Conservation (phyloP, 1,140 invertebrate genomes). For the Zaprionus nigranus region DNA sequence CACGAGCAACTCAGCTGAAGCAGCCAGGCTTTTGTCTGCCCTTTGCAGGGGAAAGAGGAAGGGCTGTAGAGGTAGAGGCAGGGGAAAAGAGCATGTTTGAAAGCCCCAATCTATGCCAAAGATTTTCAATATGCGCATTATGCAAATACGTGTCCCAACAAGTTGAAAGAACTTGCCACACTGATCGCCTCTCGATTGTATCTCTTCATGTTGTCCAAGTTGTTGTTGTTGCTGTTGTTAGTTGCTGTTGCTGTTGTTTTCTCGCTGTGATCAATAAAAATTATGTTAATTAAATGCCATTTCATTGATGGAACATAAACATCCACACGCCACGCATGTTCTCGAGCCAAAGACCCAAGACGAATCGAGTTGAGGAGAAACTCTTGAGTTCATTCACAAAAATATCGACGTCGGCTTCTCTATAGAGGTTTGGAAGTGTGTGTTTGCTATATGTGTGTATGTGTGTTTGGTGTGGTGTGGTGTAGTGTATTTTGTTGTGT, state of each 20-base stretch:
- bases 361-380: constrained; percentile 50
- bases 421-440: background rate
- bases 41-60: constrained; percentile 4
- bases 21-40: constrained; percentile 40
- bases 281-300: constrained; percentile 82
- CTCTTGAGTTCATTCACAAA: constrained; percentile 79
- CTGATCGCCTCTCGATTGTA: constrained; percentile 46
- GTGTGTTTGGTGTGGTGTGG: constrained; percentile 24
- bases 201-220: constrained; percentile 12
- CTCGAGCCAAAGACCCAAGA: constrained; percentile 26
- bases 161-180: constrained; percentile 76
- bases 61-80: background rate
- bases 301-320: constrained; percentile 83
- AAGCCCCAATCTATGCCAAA: constrained; percentile 53
- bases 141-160: constrained; percentile 61
- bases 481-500: constrained; percentile 8
- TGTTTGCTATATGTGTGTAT: constrained; percentile 9
- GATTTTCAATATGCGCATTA: constrained; percentile 71
- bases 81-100: constrained; percentile 4
- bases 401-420: constrained; percentile 57
- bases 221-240: constrained; percentile 30
- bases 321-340: constrained; percentile 75
- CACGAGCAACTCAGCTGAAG: constrained; percentile 7
- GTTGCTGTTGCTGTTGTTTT: constrained; percentile 47
- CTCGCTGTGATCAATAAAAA: constrained; percentile 75